Percentiles rank a stretch among this genome's conserved stretches.
Evolutionary conservation across 2,797 vertebrate genomes (phyloP).

Genomic region (Paratrypauchen microcephalus): DNA sequence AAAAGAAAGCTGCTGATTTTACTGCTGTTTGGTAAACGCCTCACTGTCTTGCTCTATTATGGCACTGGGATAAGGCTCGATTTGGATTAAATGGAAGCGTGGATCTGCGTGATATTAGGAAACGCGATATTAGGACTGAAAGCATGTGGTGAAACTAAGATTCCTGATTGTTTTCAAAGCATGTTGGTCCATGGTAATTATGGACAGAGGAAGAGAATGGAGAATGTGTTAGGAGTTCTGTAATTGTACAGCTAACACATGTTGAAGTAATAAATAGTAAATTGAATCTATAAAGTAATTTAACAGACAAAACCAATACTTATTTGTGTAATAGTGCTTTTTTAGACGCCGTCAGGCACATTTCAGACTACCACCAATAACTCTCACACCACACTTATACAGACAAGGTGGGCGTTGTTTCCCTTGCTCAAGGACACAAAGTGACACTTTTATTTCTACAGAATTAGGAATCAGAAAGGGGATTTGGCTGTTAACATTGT

Average conservation of each 20-base stretch:
- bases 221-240: conserved; percentile 18
- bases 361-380: too few relatives aligned
- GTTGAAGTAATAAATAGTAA: not conserved
- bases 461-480: too few relatives aligned
- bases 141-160: conserved; percentile 54
- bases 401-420: too few relatives aligned
- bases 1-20: conserved; percentile 41
- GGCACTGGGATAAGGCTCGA: conserved; percentile 31
- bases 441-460: too few relatives aligned
- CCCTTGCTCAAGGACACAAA: too few relatives aligned
- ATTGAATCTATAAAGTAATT: not conserved
- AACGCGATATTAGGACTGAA: conserved; percentile 48
- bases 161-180: conserved; percentile 47
- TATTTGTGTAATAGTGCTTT: too few relatives aligned
- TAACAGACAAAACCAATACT: too few relatives aligned
- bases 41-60: conserved; percentile 54
- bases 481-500: too few relatives aligned
- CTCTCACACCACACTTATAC: too few relatives aligned
- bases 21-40: conserved; percentile 34
- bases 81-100: conserved; percentile 37
- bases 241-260: conserved; percentile 19
- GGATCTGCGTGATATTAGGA: conserved; percentile 50
- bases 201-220: conserved; percentile 26
- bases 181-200: conserved; percentile 23
- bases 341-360: too few relatives aligned